Conservation (phyloP, 2,113 vertebrate genomes). For the Chelonoidis abingdonii region DNA sequence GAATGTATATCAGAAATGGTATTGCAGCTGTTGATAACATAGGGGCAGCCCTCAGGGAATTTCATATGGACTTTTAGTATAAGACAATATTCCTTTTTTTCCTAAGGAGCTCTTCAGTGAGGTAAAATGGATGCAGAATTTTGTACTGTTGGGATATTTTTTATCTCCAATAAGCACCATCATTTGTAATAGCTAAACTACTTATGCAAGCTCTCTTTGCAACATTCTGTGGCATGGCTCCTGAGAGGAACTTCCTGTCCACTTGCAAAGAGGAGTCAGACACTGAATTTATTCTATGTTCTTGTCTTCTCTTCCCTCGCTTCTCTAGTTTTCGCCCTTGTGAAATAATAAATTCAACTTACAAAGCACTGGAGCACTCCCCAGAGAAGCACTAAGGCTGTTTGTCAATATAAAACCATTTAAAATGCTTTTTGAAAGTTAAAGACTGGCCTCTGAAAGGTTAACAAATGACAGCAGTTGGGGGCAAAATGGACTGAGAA, state of each 20-base stretch:
- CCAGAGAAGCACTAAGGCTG: background rate
- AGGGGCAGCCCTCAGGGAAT: background rate
- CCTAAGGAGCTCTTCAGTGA: background rate
- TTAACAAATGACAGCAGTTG: background rate
- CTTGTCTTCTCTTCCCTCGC: conserved; percentile 20
- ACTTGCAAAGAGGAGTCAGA: conserved; percentile 56
- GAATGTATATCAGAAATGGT: background rate
- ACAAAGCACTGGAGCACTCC: background rate
- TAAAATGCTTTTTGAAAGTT: background rate
- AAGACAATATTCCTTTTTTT: background rate
- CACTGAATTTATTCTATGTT: conserved; percentile 40
- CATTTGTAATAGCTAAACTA: conserved; percentile 63
- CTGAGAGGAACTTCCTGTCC: conserved; percentile 66
- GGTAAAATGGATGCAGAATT: background rate
- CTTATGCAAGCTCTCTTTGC: conserved; percentile 66
- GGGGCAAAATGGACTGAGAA: background rate
- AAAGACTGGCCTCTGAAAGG: background rate
- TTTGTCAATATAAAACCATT: background rate
- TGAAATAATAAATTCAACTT: background rate
- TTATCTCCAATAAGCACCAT: conserved; percentile 18
- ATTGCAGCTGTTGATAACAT: background rate
- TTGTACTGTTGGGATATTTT: background rate
- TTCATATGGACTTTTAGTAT: background rate
- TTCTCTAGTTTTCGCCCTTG: background rate
- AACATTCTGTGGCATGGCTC: conserved; percentile 55